Evolutionary conservation across 92 coral and sea anemone genomes (phyloP), one percentile per base, ranked within the genome.

Genomic region (Zoanthus sansibaricus): DNA sequence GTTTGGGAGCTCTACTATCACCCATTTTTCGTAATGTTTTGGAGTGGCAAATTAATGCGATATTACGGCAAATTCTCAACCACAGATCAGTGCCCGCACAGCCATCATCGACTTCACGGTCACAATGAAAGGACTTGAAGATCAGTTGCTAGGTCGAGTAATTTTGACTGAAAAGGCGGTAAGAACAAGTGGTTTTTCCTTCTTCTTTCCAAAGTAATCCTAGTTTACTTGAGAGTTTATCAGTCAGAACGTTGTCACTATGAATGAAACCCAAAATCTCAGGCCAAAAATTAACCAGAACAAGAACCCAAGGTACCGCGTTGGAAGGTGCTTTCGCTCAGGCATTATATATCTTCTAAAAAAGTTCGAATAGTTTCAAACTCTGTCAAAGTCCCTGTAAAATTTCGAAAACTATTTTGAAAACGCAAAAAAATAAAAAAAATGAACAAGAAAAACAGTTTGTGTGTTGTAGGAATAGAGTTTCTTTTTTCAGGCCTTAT

Each of bases 111-210:
- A 97, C 89, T 97, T 97, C 88, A 97, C 99, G 0, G 99, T 97
- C 79, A 97, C 99, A 10, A 97, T 97, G 94, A 97, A 97, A 83
- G 99, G 99, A 9, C 83, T 97, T 18, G 99, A 97, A 72, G 99
- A 97, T 79, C 99, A 97, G 77, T 84, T 97, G 80, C 89, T 97
- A 21, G 99, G 99, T 9, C 96, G 98, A 69, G 99, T 97, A 51
- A 97, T 97, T 86, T 91, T 95, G 20, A 97, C 98, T 0, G 99
- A 97, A 73, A 97, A 97, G 85, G 99, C 99, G 86, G 99, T 97
- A 91, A 95, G 95, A 90, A 86, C 14, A 79, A 44, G 3, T 6
- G 17, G 0, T 13, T 12, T 51, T 75, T 18, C 21, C 62, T 7
- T 18, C 56, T 10, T 48, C 37, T 20, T 42, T 15, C 9, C 42